Base-by-base conservation (phyloP, 2,888 invertebrate species). In the Chrysina gloriosa region DNA sequence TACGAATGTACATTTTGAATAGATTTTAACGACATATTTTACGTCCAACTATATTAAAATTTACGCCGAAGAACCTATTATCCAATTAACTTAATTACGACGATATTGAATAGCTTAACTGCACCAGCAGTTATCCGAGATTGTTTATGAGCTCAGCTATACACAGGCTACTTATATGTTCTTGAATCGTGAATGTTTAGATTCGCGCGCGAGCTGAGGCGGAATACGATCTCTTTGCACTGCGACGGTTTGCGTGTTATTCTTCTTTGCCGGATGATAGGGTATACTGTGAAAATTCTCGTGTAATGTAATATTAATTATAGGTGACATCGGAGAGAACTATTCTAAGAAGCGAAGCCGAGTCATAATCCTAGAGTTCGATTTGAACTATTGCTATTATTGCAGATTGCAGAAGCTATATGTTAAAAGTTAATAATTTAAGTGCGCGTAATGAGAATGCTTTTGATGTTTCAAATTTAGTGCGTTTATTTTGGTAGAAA, bases 261-360 rank as follows among this genome's bases (percentile, higher is more conserved):
- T 7, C 1, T 2, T 19, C 45, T 21, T 14, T 19, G 3, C 21
- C 21, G 16, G 45, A 16, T 3, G 19, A 21, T 45, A 4, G 7
- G 3, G n/a, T 16, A 19, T 19, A 21, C 9, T n/a, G 45, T 7
- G 45, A 19, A 45, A 14, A 21, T 14, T 42, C 45, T 45, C 29
- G 27, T 16, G 50, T 50, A 50, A 50, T 50, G 50, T 16, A 50
- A 50, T 50, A 50, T 50, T 50, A 50, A 50, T 50, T 50, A 50
- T 50, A 50, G 50, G 50, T 50, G 50, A 29, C 29, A 16, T 50
- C 29, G n/a, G n/a, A n/a, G n/a, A 50, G 50, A 50, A 50, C 50
- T 50, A 50, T 50, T 50, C 50, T 50, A 27, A 29, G 50, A 50
- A 50, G 50, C 29, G 27, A 7, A 5, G 27, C 7, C 14, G 29